Percentiles rank a stretch among this genome's conserved stretches.
Conservation (phyloP, 2,797 vertebrate species). For the Acanthopagrus latus region DNA sequence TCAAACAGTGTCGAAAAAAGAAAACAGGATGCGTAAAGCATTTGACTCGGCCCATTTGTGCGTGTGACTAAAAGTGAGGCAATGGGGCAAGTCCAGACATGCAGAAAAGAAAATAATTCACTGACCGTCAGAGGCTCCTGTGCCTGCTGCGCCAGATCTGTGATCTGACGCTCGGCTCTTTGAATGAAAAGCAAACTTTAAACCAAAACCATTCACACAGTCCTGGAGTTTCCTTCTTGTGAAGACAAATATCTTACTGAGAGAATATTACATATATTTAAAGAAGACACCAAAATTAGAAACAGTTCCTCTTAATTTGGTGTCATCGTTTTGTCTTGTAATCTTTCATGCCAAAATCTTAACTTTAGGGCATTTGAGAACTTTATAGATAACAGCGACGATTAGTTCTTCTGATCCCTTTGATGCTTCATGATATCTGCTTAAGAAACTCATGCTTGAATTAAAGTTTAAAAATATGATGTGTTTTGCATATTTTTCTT, state of each 20-base stretch:
- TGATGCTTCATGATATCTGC: background rate
- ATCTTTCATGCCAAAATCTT: constrained; percentile 9
- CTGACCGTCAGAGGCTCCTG: constrained; percentile 44
- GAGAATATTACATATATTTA: background rate
- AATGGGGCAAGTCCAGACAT: constrained; percentile 63
- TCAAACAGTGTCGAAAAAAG: constrained; percentile 74
- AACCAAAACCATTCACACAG: background rate
- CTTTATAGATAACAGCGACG: constrained; percentile 28
- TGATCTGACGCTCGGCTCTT: constrained; percentile 26
- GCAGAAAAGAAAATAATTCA: constrained; percentile 65
- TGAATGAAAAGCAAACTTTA: constrained; percentile 42
- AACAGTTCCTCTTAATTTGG: constrained; percentile 25
- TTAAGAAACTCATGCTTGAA: constrained; percentile 2
- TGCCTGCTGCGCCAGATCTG: constrained; percentile 29
- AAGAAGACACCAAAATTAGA: constrained; percentile 8
- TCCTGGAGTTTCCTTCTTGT: background rate
- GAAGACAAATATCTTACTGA: background rate
- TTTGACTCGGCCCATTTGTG: constrained; percentile 68
- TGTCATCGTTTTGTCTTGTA: background rate
- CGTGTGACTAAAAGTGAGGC: constrained; percentile 65
- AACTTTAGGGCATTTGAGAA: constrained; percentile 24
- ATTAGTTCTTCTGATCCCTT: constrained; percentile 11
- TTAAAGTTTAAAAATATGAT: background rate
- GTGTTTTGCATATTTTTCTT: background rate
- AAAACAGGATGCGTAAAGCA: constrained; percentile 76